phyloP scores from a whole-genome alignment of 2,113 vertebrate genomes.

The Syngnathus scovelli region DNA sequence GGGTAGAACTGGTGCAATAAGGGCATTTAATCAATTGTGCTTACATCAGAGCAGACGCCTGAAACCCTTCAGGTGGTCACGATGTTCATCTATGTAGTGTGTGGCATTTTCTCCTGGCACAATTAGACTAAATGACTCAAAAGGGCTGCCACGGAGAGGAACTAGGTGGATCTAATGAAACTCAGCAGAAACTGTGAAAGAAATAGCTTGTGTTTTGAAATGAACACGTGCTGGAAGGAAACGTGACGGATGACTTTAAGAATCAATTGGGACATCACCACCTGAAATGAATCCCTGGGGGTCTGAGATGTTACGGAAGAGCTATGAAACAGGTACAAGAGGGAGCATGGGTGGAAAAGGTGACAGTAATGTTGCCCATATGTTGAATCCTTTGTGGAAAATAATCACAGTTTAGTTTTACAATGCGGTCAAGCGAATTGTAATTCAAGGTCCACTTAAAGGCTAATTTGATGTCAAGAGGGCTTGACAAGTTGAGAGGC shows the following conservation, averaged over 20 bases:
- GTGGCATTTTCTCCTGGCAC: slow-evolving; percentile 33
- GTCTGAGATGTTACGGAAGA: too few relatives aligned
- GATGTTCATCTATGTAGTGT: slow-evolving; percentile 11
- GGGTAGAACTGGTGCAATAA: too few relatives aligned
- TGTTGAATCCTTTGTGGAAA: too few relatives aligned
- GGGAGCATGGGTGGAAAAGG: too few relatives aligned
- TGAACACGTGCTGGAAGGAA: slow-evolving; percentile 8
- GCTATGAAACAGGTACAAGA: too few relatives aligned
- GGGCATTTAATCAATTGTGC: slow-evolving; percentile 24
- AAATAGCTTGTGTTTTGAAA: slow-evolving; percentile 1
- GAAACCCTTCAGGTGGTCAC: slow-evolving; percentile 22
- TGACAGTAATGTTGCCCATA: too few relatives aligned
- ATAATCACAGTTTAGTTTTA: too few relatives aligned
- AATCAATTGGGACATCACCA: neutral
- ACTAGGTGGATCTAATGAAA: slow-evolving; percentile 22
- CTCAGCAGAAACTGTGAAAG: neutral
- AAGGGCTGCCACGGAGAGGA: slow-evolving; percentile 13
- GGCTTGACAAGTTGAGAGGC: too few relatives aligned
- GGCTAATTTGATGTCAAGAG: too few relatives aligned
- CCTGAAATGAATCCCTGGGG: neutral
- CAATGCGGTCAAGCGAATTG: too few relatives aligned
- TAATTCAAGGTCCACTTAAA: too few relatives aligned
- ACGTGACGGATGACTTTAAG: neutral
- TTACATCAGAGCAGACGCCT: neutral
- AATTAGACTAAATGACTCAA: slow-evolving; percentile 36